Evolutionary conservation across 37 sponge, comb jelly and placozoan species (phyloP).

Genomic region (Beroe ovata): DNA sequence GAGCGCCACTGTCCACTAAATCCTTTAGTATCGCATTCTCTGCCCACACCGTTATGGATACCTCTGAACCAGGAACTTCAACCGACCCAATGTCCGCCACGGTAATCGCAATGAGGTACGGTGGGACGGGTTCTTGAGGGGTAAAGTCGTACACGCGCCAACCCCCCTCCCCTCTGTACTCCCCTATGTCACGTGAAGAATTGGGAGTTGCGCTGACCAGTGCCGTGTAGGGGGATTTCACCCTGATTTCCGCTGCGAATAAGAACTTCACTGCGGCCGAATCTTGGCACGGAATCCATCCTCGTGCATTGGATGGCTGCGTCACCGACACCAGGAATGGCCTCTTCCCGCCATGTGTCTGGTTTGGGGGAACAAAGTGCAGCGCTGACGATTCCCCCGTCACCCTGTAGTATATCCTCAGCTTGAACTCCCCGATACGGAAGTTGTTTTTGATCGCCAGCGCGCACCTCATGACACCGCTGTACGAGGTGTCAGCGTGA

Average conservation of each 20-base stretch:
- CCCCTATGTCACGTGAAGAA: background rate
- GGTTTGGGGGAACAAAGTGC: slow-evolving; percentile 27
- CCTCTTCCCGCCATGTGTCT: background rate
- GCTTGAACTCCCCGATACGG: background rate
- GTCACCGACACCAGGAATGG: slow-evolving; percentile 51
- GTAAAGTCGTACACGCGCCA: background rate
- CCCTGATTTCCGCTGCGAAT: background rate
- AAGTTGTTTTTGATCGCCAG: background rate
- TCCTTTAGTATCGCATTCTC: background rate
- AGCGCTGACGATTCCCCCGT: background rate
- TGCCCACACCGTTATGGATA: slow-evolving; percentile 20
- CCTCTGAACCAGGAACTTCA: background rate
- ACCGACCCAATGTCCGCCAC: slow-evolving; percentile 17
- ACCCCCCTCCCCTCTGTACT: background rate
- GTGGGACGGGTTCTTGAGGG: background rate
- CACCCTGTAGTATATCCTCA: slow-evolving; percentile 11
- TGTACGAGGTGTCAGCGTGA: background rate
- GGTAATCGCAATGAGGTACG: slow-evolving; percentile 56
- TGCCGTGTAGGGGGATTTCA: background rate
- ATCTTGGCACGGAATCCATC: slow-evolving; percentile 62
- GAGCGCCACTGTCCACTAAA: background rate
- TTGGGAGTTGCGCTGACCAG: background rate
- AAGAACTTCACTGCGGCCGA: background rate
- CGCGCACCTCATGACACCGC: background rate
- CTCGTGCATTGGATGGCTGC: slow-evolving; percentile 40